phyloP scores from a whole-genome alignment of 2,113 vertebrate species.

The Mustelus asterias region DNA sequence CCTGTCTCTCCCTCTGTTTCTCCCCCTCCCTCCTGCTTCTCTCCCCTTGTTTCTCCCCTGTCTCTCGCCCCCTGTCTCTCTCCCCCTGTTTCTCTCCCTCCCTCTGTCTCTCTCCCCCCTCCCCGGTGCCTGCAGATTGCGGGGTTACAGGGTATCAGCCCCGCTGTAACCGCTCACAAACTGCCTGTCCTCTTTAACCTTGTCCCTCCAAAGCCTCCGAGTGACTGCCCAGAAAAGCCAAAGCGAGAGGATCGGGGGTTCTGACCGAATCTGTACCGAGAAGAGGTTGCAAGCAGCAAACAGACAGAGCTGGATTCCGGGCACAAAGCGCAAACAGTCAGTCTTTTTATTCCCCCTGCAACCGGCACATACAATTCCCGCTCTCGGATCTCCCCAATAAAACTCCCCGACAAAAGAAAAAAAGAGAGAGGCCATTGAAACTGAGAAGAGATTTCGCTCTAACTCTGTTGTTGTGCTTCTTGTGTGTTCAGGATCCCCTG shows the following conservation, averaged over 20 bases:
- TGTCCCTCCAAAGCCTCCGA: background rate
- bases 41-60: no score
- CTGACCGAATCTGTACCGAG: background rate
- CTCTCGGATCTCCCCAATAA: background rate
- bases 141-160: no score
- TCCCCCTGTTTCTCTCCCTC: no score
- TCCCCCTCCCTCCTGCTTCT: no score
- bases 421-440: background rate
- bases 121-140: no score
- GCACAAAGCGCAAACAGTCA: background rate
- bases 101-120: no score
- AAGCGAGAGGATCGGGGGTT: background rate
- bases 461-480: constrained; percentile 20
- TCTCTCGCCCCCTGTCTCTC: no score
- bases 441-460: background rate
- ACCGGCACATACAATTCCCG: background rate
- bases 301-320: background rate
- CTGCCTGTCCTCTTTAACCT: background rate
- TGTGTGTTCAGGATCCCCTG: background rate
- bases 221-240: background rate
- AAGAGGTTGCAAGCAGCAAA: no score
- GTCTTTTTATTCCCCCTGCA: background rate
- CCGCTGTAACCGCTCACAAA: no score
- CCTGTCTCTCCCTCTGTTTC: no score
- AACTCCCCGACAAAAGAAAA: background rate